phyloP scores from a whole-genome alignment of 2,797 vertebrate species.

The Menidia menidia region DNA sequence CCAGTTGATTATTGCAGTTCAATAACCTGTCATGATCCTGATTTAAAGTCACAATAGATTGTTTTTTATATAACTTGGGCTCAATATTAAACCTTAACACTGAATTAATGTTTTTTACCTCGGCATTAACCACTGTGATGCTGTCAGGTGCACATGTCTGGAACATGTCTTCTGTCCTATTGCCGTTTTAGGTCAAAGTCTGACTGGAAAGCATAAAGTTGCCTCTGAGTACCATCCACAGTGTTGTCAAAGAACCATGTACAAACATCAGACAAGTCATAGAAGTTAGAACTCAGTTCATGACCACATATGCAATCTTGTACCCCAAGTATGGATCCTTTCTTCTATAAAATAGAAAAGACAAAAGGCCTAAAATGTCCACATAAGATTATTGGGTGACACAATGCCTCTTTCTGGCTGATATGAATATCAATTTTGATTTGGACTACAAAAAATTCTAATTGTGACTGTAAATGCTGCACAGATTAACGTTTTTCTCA shows the following conservation, averaged over 20 bases:
- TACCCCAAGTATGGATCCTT: too few species aligned
- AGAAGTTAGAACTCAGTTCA: not conserved
- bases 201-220: not conserved
- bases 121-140: not conserved
- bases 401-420: too few species aligned
- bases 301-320: not conserved
- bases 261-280: too few species aligned
- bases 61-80: not conserved
- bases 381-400: not conserved
- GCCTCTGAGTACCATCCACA: not conserved
- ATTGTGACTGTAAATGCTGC: too few species aligned
- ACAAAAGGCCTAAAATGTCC: not conserved
- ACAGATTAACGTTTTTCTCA: slow-evolving; percentile 81
- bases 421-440: too few species aligned
- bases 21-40: not conserved
- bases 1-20: too few species aligned
- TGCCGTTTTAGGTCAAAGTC: not conserved
- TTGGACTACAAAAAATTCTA: too few species aligned
- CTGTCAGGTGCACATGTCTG: not conserved
- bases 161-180: not conserved
- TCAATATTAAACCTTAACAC: not conserved
- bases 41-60: not conserved
- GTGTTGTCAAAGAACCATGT: not conserved
- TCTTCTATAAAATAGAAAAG: not conserved
- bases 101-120: not conserved